Evolutionary conservation across 2,888 invertebrate species (phyloP).

Genomic region (Apodemia mormo): DNA sequence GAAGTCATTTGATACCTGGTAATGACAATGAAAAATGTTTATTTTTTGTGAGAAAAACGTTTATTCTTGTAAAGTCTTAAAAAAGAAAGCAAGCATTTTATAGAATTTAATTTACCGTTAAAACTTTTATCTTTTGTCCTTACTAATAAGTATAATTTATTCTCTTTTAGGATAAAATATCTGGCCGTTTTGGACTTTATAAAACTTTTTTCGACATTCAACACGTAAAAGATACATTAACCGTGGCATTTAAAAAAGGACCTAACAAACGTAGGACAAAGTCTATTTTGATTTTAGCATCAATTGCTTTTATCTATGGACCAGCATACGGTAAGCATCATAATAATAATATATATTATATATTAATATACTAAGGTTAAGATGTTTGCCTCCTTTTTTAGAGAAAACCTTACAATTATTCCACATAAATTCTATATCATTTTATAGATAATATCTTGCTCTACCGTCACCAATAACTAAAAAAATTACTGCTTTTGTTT

Average conservation of each 20-base stretch:
- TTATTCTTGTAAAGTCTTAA: not conserved
- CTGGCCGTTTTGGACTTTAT: conserved; percentile 44
- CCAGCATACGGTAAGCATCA: conserved; percentile 61
- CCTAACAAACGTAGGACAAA: conserved; percentile 62
- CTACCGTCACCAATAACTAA: no score
- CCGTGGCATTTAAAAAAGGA: conserved; percentile 75
- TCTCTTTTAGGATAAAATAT: conserved; percentile 33
- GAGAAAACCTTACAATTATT: no score
- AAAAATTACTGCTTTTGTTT: no score
- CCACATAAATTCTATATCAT: no score
- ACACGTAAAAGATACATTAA: conserved; percentile 74
- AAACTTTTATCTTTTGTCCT: not conserved
- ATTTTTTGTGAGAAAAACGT: no score
- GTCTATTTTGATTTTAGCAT: conserved; percentile 61
- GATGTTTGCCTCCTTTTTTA: no score
- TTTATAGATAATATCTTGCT: no score
- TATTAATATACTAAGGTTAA: no score
- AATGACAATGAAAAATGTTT: no score
- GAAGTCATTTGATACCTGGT: no score
- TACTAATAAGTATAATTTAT: conserved; percentile 40
- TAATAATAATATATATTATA: no score
- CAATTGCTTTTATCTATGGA: conserved; percentile 67
- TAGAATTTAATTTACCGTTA: not conserved
- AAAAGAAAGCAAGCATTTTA: not conserved
- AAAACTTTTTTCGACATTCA: conserved; percentile 76